These are phyloP conservation scores for Synanthedon vespiformis DNA, from an alignment of 2,888 invertebrate genomes.

Conservation along the genomic window DNA sequence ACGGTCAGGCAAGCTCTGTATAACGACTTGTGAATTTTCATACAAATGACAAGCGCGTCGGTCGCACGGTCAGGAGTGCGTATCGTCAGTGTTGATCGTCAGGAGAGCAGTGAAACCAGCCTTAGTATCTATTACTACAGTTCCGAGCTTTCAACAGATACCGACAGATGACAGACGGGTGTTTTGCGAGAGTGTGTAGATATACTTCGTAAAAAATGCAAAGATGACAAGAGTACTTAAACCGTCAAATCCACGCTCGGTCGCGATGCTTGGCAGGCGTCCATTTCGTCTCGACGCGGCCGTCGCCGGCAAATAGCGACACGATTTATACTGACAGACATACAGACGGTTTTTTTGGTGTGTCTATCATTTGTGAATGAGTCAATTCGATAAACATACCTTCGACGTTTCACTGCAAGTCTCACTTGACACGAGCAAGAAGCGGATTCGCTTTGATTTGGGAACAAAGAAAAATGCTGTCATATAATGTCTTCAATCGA, in stretches of 20 bases:
- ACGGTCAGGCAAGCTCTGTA: too few relatives aligned
- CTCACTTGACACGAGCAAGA: too few relatives aligned
- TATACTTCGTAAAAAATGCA: neutral
- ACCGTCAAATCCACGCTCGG: slow-evolving; percentile 2
- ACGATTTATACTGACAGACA: slow-evolving; percentile 12
- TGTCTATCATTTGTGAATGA: slow-evolving; percentile 12
- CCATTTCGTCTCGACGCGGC: neutral
- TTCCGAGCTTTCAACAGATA: too few relatives aligned
- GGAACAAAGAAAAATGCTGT: too few relatives aligned
- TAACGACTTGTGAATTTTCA: too few relatives aligned
- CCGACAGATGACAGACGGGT: neutral
- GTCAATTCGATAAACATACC: slow-evolving; percentile 6
- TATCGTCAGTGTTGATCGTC: too few relatives aligned
- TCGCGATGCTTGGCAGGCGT: slow-evolving; percentile 4
- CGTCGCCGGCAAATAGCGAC: slow-evolving; percentile 7
- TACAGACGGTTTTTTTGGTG: slow-evolving; percentile 10
- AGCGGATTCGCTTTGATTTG: too few relatives aligned
- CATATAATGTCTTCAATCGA: too few relatives aligned
- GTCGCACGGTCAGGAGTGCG: too few relatives aligned
- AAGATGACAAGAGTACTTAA: neutral
- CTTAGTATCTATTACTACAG: too few relatives aligned
- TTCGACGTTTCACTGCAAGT: neutral
- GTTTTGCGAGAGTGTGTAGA: neutral
- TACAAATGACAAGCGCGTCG: too few relatives aligned
- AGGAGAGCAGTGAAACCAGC: too few relatives aligned